phyloP scores from a whole-genome alignment of 2,888 invertebrate genomes.

The Tricholauxania praeusta region DNA sequence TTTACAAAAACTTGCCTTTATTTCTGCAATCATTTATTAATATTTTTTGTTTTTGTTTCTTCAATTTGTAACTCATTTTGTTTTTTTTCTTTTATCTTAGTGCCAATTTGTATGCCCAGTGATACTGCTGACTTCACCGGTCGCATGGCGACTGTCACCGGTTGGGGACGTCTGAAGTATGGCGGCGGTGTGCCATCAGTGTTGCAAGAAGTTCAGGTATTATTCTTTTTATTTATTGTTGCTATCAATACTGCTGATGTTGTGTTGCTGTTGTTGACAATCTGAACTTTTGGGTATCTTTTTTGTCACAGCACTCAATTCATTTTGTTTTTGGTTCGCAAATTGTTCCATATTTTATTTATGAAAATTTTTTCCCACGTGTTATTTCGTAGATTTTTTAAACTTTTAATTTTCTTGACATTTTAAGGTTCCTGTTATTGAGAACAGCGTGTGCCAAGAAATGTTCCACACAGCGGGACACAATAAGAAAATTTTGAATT shows the following conservation, averaged over 20 bases:
- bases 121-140: conserved; percentile 86
- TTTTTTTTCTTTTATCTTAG: conserved; percentile 65
- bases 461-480: conserved; percentile 95
- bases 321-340: too few species aligned
- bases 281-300: not conserved
- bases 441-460: conserved; percentile 91
- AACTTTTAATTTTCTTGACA: conserved; percentile 8
- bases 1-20: not conserved
- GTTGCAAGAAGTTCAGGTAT: conserved; percentile 86
- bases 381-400: conserved; percentile 19
- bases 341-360: not conserved
- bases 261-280: conserved; percentile 7
- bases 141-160: conserved; percentile 88
- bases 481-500: conserved; percentile 85
- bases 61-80: not conserved
- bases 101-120: conserved; percentile 91
- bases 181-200: conserved; percentile 91
- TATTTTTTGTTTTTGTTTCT: not conserved
- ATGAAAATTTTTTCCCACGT: not conserved
- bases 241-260: too few species aligned
- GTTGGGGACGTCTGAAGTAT: conserved; percentile 92
- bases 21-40: not conserved
- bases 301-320: too few species aligned
- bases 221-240: not conserved
- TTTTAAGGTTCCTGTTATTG: conserved; percentile 85